phyloP scores from a whole-genome alignment of 2,797 vertebrate genomes.

The Falco columbarius region DNA sequence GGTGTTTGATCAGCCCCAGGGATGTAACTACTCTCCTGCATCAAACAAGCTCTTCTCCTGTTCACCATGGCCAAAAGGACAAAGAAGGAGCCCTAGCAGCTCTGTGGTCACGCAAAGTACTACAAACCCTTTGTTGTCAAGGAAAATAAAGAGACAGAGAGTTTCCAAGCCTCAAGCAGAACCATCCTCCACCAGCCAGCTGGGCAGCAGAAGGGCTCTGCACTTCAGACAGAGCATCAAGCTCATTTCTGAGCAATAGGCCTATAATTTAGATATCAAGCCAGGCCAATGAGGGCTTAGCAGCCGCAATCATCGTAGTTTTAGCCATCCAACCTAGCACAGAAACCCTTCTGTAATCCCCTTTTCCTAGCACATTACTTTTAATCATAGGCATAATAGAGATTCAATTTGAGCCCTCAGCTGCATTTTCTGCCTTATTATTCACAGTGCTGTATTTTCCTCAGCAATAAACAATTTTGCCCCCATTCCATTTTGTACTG shows the following conservation, averaged over 20 bases:
- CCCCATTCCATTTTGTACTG: constrained; percentile 14
- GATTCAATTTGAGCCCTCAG: constrained; percentile 12
- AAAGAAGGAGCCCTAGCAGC: neutral
- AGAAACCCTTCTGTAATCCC: neutral
- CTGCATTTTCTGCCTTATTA: constrained; percentile 50
- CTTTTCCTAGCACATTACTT: constrained; percentile 57
- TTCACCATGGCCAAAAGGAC: neutral
- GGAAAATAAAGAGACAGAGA: neutral
- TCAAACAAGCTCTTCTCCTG: neutral
- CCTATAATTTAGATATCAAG: constrained; percentile 35
- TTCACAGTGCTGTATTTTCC: constrained; percentile 31
- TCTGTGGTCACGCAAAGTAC: neutral
- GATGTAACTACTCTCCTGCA: neutral
- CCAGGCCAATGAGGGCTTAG: constrained; percentile 13
- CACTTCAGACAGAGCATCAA: neutral
- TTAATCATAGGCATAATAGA: constrained; percentile 67
- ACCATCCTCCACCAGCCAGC: neutral
- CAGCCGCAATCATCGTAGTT: neutral
- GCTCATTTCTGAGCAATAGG: neutral
- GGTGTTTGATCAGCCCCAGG: neutral
- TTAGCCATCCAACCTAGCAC: neutral
- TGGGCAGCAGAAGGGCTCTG: neutral
- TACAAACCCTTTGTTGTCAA: neutral
- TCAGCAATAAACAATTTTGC: constrained; percentile 35
- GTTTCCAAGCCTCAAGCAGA: neutral